Conservation (phyloP, 1,140 invertebrate genomes). For the Xylocopa sonorina region DNA sequence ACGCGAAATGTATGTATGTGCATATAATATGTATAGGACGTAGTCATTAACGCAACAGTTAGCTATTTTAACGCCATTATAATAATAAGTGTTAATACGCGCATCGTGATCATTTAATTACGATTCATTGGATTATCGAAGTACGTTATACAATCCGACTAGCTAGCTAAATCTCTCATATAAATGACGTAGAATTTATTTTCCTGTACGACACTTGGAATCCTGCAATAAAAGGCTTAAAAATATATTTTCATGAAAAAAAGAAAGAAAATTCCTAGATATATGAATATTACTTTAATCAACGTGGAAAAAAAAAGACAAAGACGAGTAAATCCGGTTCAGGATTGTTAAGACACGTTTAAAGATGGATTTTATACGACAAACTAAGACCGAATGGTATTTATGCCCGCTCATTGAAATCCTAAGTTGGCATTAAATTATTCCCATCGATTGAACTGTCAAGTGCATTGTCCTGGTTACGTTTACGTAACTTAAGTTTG, state of each 20-base stretch:
- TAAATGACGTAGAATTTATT: slow-evolving; percentile 38
- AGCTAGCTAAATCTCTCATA: slow-evolving; percentile 44
- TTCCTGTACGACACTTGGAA: too few species aligned
- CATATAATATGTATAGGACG: slow-evolving; percentile 53
- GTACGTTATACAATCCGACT: slow-evolving; percentile 60
- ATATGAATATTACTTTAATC: too few species aligned
- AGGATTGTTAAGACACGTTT: background rate
- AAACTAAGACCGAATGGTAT: slow-evolving; percentile 28
- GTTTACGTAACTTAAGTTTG: slow-evolving; percentile 69
- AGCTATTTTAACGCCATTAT: slow-evolving; percentile 66
- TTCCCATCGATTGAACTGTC: slow-evolving; percentile 65
- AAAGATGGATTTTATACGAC: background rate
- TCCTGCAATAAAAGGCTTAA: too few species aligned
- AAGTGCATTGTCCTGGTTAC: slow-evolving; percentile 62
- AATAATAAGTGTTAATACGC: slow-evolving; percentile 66
- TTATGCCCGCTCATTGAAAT: slow-evolving; percentile 26
- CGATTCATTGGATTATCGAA: slow-evolving; percentile 65
- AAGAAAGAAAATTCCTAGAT: too few species aligned
- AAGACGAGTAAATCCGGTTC: background rate
- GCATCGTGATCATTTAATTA: slow-evolving; percentile 65
- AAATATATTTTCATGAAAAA: too few species aligned
- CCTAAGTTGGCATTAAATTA: slow-evolving; percentile 59
- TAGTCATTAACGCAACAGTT: slow-evolving; percentile 61
- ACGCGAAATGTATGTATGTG: slow-evolving; percentile 52
- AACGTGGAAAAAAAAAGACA: background rate